Percentiles rank a stretch among this genome's conserved stretches.
These are phyloP conservation scores for Plestiodon gilberti DNA, from an alignment of 2,113 vertebrate species.

Conservation along the genomic window DNA sequence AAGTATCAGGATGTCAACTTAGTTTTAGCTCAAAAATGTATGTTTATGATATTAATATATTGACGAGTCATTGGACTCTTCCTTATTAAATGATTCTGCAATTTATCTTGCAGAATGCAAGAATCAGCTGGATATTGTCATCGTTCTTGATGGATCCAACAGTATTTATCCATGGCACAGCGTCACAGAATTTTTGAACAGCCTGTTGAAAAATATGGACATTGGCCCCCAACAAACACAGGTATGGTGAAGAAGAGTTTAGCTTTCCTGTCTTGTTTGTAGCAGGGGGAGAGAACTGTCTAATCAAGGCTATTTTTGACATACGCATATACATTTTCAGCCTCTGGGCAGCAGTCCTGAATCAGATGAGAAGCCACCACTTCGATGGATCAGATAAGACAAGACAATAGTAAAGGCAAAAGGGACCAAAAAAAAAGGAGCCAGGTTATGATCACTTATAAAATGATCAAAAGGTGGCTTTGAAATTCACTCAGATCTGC, in stretches of 20 bases:
- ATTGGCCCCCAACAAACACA: slow-evolving; percentile 90
- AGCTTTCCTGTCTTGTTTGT: not conserved
- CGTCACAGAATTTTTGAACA: slow-evolving; percentile 84
- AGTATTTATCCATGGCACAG: slow-evolving; percentile 94
- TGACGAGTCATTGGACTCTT: not conserved
- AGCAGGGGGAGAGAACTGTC: not conserved
- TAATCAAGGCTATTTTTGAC: not conserved
- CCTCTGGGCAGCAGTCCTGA: not conserved
- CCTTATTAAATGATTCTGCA: not conserved
- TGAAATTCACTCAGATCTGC: not conserved
- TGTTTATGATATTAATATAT: not conserved
- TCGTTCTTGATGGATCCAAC: slow-evolving; percentile 96
- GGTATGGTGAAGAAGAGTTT: slow-evolving; percentile 70
- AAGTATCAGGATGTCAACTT: not conserved
- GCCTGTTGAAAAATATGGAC: slow-evolving; percentile 85
- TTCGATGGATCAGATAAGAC: not conserved
- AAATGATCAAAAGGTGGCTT: not conserved
- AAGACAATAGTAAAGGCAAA: not conserved
- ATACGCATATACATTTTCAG: not conserved
- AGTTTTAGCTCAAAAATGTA: not conserved
- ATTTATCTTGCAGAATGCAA: slow-evolving; percentile 84
- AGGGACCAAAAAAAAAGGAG: not conserved
- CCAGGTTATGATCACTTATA: not conserved
- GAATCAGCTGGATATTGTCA: slow-evolving; percentile 90
- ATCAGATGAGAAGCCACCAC: not conserved